Conservation (phyloP, 2,797 vertebrate species). For the Argya squamiceps region DNA sequence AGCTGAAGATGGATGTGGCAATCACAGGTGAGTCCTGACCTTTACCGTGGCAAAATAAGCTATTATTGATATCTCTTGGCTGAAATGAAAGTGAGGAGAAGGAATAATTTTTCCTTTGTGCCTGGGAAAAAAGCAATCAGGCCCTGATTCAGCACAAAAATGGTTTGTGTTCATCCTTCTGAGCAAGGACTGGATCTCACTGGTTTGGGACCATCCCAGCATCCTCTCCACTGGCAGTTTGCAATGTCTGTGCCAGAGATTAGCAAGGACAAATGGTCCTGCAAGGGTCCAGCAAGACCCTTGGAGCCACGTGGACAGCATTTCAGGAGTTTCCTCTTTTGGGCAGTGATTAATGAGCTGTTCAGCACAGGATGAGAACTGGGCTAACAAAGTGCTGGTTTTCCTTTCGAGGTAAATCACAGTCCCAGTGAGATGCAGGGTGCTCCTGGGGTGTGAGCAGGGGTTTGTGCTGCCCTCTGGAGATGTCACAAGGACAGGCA, state of each 20-base stretch:
- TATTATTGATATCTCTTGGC: neutral
- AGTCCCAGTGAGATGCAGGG: neutral
- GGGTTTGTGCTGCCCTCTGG: neutral
- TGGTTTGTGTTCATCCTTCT: neutral
- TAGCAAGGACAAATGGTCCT: neutral
- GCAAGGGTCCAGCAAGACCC: neutral
- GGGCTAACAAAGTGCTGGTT: neutral
- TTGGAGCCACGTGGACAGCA: accelerated
- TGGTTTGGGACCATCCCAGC: neutral
- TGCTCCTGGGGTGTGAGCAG: neutral
- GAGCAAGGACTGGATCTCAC: neutral
- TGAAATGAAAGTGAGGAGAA: neutral
- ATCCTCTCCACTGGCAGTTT: neutral
- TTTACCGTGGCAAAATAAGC: neutral
- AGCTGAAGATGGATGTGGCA: slow-evolving; percentile 18
- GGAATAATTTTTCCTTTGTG: neutral
- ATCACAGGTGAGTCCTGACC: slow-evolving; percentile 21
- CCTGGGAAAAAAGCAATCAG: neutral
- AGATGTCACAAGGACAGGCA: neutral
- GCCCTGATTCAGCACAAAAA: neutral
- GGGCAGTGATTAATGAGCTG: neutral
- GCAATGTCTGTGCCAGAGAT: neutral
- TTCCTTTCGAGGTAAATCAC: neutral
- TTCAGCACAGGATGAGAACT: neutral
- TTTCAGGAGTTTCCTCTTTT: neutral